A percentile compares a stretch with the other conserved stretches of the same genome.
Conservation (phyloP, 1,140 invertebrate genomes). For the Listronotus bonariensis region DNA sequence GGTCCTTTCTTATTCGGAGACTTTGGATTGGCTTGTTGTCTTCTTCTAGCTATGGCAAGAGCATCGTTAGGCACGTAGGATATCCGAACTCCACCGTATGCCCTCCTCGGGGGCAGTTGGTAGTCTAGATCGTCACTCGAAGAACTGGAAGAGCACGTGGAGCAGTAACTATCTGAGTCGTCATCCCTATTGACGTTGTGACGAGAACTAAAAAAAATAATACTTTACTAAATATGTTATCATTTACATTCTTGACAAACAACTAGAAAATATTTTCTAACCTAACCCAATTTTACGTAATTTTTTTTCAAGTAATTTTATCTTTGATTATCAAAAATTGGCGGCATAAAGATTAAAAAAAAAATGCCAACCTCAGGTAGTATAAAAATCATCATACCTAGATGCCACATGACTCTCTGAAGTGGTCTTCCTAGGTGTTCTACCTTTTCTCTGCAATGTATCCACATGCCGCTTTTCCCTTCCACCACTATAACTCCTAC, state of each 20-base stretch:
- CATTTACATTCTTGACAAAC: too few species aligned
- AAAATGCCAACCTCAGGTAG: too few species aligned
- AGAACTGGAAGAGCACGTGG: constrained; percentile 82
- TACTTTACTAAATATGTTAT: too few species aligned
- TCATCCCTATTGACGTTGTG: constrained; percentile 55
- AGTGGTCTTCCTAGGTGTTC: constrained; percentile 49
- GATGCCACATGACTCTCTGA: constrained; percentile 41
- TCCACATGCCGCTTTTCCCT: constrained; percentile 44
- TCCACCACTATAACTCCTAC: constrained; percentile 53
- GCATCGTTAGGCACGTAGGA: constrained; percentile 90
- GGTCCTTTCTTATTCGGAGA: constrained; percentile 6
- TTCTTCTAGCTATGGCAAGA: constrained; percentile 73
- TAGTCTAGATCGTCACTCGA: constrained; percentile 83
- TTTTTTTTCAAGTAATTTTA: too few species aligned
- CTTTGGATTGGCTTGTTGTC: constrained; percentile 58
- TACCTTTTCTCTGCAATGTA: constrained; percentile 49
- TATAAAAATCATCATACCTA: constrained; percentile 13
- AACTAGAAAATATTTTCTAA: too few species aligned
- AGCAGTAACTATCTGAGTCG: constrained; percentile 80
- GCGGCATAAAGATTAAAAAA: too few species aligned
- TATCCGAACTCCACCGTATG: constrained; percentile 84
- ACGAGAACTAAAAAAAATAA: constrained; percentile 14
- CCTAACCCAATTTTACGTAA: too few species aligned
- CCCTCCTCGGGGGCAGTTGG: constrained; percentile 77
- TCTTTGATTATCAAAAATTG: too few species aligned